Evolutionary conservation across 2,888 invertebrate genomes (phyloP), one percentile per base, ranked within the genome.

Genomic region (Drosophila niveifrons): DNA sequence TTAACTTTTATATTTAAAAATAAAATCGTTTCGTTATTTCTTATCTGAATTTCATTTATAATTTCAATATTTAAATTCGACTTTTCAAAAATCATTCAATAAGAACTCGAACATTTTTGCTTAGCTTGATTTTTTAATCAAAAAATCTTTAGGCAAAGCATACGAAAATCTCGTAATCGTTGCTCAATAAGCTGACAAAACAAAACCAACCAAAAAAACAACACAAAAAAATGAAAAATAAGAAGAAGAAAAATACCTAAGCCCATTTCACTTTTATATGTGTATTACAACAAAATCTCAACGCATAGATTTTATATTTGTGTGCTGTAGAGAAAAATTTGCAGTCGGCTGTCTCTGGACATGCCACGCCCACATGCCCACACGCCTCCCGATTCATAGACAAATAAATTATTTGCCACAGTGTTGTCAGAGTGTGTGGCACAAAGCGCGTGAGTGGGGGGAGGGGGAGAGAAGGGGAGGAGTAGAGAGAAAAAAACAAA

Each of bases 381-480:
- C 9, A 6, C 1, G 3, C 6, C 4, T n/a, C 29, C 10, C n/a
- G 11, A 55, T 31, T 47, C 48, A 29, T 39, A 46, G 28, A 39
- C 55, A 76, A 72, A 67, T 62, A 77, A 77, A 59, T 69, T 69
- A 76, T 57, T 59, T 59, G 57, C 8, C 17, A 50, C 17, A 43
- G 31, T 34, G 31, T 34, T 50, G 36, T n/a, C 36, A n/a, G 36
- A 36, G n/a, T 9, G n/a, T 9, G 4, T 29, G 41, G n/a, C 6
- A 7, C 23, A 6, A 1, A 23, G 6, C 6, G 13, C 3, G 11
- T 11, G n/a, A 2, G 13, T 23, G 2, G 6, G 6, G 36, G 39
- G 9, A 9, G 7, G 9, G 0, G 10, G 41, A 1, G 1, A 8
- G 9, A 2, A 36, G 1, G n/a, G 7, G 9, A 6, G 39, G 53